Percentiles rank a stretch among this genome's conserved stretches.
Evolutionary conservation across 2,888 invertebrate genomes (phyloP).

Genomic region (Stenolophus ochropezus): DNA sequence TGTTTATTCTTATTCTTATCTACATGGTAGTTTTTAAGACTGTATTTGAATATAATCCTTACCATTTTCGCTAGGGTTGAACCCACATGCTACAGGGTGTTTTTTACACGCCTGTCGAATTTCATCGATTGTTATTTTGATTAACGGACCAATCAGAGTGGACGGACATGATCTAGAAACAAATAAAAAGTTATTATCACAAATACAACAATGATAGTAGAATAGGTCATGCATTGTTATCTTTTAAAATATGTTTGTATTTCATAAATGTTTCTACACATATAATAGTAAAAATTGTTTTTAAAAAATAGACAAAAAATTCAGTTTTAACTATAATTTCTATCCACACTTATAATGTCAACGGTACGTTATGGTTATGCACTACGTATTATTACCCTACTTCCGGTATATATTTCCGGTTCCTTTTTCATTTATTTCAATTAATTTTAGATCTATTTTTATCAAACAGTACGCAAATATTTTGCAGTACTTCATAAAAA

Average conservation of each 20-base stretch:
- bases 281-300: too few relatives aligned
- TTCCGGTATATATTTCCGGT: not conserved
- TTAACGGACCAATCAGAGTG: conserved; percentile 80
- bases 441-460: too few relatives aligned
- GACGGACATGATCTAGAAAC: conserved; percentile 86
- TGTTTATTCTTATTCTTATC: not conserved
- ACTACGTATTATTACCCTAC: not conserved
- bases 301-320: too few relatives aligned
- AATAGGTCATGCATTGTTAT: not conserved
- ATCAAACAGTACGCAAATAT: too few relatives aligned
- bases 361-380: not conserved
- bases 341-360: not conserved
- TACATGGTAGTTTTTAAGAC: not conserved
- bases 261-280: too few relatives aligned
- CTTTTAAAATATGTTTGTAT: too few relatives aligned
- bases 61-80: conserved; percentile 79
- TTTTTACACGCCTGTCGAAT: conserved; percentile 79
- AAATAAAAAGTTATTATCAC: too few relatives aligned
- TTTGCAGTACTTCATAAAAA: too few relatives aligned
- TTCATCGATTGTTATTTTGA: conserved; percentile 81
- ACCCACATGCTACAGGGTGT: conserved; percentile 80
- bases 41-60: conserved; percentile 65
- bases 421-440: not conserved
- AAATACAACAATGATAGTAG: not conserved
- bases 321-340: not conserved